Evolutionary conservation across 2,888 invertebrate species (phyloP).

Genomic region (Celastrina argiolus): DNA sequence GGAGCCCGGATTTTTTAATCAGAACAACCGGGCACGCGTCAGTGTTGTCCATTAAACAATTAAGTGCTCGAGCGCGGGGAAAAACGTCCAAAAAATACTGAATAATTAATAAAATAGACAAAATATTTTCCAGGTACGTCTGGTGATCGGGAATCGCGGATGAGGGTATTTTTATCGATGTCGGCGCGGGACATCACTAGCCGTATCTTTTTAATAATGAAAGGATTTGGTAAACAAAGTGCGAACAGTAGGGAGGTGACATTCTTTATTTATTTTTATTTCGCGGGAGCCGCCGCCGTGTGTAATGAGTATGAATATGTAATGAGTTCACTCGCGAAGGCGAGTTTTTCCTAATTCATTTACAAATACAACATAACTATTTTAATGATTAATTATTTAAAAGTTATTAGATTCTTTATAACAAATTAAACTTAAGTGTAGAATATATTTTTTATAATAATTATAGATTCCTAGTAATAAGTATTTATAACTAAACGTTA

Average conservation of each 20-base stretch:
- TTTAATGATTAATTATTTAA: too few relatives aligned
- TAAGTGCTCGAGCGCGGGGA: conserved; percentile 32
- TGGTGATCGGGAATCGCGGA: conserved; percentile 44
- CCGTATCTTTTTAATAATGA: conserved; percentile 70
- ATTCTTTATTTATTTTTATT: conserved; percentile 41
- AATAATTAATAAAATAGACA: conserved; percentile 55
- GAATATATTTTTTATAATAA: too few relatives aligned
- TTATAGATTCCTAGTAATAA: too few relatives aligned
- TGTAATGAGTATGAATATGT: conserved; percentile 34
- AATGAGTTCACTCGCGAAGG: conserved; percentile 24
- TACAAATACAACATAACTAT: too few relatives aligned
- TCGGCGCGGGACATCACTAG: conserved; percentile 49
- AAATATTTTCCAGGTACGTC: conserved; percentile 55
- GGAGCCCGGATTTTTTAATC: conserved; percentile 32
- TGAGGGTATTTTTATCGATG: conserved; percentile 48
- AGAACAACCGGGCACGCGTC: background rate
- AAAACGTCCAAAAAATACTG: conserved; percentile 35
- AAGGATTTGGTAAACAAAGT: conserved; percentile 66
- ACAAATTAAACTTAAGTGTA: too few relatives aligned
- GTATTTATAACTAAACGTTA: too few relatives aligned
- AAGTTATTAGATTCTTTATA: too few relatives aligned
- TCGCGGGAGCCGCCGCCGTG: conserved; percentile 30
- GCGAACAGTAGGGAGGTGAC: conserved; percentile 39
- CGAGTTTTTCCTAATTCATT: too few relatives aligned
- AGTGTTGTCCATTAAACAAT: conserved; percentile 41